A percentile compares a stretch with the other conserved stretches of the same genome.
Conservation (phyloP, 1,140 invertebrate species). For the Asobara japonica region DNA sequence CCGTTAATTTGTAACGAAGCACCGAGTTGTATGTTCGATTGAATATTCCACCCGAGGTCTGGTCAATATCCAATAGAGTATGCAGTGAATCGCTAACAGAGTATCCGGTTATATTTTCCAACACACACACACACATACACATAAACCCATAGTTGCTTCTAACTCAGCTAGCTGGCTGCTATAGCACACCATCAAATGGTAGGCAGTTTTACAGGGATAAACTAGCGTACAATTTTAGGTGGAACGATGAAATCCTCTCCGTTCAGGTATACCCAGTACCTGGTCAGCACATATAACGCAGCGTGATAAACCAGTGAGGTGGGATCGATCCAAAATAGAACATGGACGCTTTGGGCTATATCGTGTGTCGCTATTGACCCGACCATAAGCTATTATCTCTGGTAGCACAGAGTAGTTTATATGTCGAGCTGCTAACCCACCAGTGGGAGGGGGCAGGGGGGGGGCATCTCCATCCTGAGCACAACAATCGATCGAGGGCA, state of each 20-base stretch:
- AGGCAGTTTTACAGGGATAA: constrained; percentile 20
- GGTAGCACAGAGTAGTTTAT: constrained; percentile 1
- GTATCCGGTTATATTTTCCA: constrained; percentile 29
- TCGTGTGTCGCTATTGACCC: constrained; percentile 37
- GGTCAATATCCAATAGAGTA: constrained; percentile 24
- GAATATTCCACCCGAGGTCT: constrained; percentile 23
- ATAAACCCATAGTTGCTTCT: neutral
- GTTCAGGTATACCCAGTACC: neutral
- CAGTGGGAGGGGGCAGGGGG: no score
- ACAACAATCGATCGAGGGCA: neutral
- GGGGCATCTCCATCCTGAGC: neutral
- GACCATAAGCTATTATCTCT: constrained; percentile 37
- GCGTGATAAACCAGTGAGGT: constrained; percentile 14
- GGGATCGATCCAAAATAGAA: constrained; percentile 23
- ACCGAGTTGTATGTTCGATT: constrained; percentile 9
- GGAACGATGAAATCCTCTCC: constrained; percentile 19
- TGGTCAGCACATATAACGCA: neutral
- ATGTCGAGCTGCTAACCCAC: neutral
- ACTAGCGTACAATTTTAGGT: constrained; percentile 32
- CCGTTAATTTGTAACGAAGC: constrained; percentile 26
- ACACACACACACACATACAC: neutral
- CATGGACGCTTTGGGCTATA: constrained; percentile 30
- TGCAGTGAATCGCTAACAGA: constrained; percentile 30
- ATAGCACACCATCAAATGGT: neutral
- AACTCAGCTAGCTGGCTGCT: constrained; percentile 1